Conservation (phyloP, 2,797 vertebrate genomes). For the Fratercula arctica region DNA sequence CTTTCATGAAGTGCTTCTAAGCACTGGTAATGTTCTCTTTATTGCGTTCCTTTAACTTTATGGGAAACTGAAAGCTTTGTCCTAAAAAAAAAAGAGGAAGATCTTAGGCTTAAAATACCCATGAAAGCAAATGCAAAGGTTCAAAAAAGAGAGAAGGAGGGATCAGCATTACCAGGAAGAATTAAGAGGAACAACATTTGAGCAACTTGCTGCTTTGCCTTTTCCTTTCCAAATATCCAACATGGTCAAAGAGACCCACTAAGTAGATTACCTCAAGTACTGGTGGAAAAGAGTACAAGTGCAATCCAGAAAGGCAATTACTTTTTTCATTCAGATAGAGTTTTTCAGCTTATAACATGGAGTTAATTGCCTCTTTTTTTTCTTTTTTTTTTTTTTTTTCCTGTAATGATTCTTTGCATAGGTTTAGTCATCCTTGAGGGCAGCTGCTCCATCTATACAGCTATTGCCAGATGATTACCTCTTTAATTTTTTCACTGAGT, state of each 20-base stretch:
- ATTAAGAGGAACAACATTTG: not conserved
- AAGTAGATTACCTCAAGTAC: not conserved
- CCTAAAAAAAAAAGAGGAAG: not conserved
- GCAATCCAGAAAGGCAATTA: conserved; percentile 20
- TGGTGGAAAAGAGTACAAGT: not conserved
- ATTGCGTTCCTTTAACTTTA: not conserved
- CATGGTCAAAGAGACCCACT: not conserved
- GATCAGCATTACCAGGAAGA: not conserved
- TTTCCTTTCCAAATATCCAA: not conserved
- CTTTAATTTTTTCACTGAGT: conserved; percentile 13
- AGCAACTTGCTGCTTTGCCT: not conserved
- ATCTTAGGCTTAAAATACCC: not conserved
- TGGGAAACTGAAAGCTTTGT: conserved; percentile 1
- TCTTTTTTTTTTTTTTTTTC: not conserved
- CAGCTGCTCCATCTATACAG: not conserved
- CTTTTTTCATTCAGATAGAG: not conserved
- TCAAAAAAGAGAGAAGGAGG: not conserved
- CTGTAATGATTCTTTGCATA: not conserved
- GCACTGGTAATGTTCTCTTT: not conserved
- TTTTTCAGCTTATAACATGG: conserved; percentile 15
- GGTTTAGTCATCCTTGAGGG: conserved; percentile 35
- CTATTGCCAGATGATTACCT: conserved; percentile 57
- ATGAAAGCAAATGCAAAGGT: not conserved
- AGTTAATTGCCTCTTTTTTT: not conserved
- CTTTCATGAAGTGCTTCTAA: conserved; percentile 19